Evolutionary conservation across 2,113 vertebrate genomes (phyloP).

Genomic region (Naja naja): DNA sequence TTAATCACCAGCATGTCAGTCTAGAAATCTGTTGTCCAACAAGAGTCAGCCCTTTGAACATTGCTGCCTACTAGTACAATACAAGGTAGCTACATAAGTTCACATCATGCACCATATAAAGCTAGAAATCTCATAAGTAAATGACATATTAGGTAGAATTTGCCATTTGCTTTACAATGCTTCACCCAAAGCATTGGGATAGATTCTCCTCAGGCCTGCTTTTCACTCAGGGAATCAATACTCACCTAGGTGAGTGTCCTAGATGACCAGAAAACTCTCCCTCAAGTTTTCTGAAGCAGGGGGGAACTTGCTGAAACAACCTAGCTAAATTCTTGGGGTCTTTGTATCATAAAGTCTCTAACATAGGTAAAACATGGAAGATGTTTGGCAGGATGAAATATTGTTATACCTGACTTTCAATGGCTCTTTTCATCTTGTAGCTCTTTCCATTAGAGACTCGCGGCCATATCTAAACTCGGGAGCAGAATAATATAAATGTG

Average conservation of each 20-base stretch:
- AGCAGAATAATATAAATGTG: not conserved
- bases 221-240: conserved; percentile 16
- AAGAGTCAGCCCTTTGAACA: not conserved
- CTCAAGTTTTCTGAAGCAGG: not conserved
- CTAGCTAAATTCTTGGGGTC: not conserved
- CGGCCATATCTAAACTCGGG: not conserved
- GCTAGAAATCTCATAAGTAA: not conserved
- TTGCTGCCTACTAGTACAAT: not conserved
- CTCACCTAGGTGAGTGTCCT: not conserved
- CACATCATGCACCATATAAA: not conserved
- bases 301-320: not conserved
- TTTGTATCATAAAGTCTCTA: not conserved
- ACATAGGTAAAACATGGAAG: not conserved
- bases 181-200: not conserved
- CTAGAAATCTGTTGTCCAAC: not conserved
- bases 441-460: not conserved
- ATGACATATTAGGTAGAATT: not conserved
- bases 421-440: not conserved
- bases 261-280: not conserved
- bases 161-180: not conserved
- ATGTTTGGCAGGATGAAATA: not conserved
- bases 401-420: not conserved
- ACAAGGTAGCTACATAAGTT: not conserved
- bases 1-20: not conserved
- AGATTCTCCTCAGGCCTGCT: not conserved